Percentiles rank a stretch among this genome's conserved stretches.
These are phyloP conservation scores for Oceanodroma leucorhoa DNA, from an alignment of 2,797 vertebrate species.

Conservation along the genomic window DNA sequence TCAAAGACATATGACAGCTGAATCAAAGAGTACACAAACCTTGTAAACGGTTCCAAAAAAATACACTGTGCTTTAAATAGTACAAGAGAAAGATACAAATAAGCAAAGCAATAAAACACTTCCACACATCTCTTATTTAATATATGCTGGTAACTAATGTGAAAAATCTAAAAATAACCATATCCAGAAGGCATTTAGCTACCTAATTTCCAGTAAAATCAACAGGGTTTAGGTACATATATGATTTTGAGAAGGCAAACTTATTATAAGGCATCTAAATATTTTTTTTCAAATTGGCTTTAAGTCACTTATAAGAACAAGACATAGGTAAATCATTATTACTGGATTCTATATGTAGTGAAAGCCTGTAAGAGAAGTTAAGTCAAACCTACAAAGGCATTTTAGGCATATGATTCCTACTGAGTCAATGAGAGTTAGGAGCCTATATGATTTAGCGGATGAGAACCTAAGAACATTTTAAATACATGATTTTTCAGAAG, in stretches of 20 bases:
- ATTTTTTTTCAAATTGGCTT: neutral
- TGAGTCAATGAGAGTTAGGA: neutral
- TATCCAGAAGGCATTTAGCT: neutral
- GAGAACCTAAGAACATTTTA: conserved; percentile 4
- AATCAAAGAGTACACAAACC: neutral
- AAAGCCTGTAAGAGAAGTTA: conserved; percentile 31
- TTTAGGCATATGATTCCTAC: neutral
- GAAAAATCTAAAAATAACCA: neutral
- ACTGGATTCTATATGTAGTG: neutral
- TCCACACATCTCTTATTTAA: neutral
- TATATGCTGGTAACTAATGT: neutral
- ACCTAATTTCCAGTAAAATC: neutral
- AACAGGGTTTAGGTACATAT: neutral
- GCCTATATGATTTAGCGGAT: neutral
- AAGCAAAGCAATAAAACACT: neutral
- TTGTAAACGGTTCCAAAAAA: neutral
- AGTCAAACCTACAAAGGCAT: neutral
- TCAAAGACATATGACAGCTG: neutral
- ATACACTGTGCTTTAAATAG: neutral
- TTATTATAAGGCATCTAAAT: neutral
- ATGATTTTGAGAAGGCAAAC: neutral
- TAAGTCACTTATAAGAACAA: neutral
- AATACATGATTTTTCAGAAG: conserved; percentile 1
- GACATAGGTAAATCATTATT: neutral
- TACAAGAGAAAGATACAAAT: neutral